phyloP scores from a whole-genome alignment of 2,888 invertebrate genomes.

The Hecatera dysodea region DNA sequence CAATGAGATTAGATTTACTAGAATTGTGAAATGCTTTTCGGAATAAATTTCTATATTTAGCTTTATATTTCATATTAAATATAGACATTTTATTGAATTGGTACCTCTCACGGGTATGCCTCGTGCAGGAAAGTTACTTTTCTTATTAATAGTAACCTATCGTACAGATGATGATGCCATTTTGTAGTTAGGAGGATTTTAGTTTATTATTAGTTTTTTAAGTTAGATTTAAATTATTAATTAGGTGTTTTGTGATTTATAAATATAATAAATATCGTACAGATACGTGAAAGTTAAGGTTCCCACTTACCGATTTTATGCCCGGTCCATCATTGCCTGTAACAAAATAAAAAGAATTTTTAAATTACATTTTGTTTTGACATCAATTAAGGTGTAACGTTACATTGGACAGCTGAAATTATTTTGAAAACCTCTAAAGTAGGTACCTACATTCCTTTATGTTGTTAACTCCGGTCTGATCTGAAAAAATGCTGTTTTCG shows the following conservation, averaged over 20 bases:
- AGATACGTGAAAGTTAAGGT: neutral
- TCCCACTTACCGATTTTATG: slow-evolving; percentile 64
- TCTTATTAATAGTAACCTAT: neutral
- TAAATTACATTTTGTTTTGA: slow-evolving; percentile 3
- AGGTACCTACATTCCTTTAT: too few relatives aligned
- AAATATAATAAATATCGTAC: too few relatives aligned
- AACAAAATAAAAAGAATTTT: slow-evolving; percentile 56
- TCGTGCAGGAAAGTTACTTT: slow-evolving; percentile 1
- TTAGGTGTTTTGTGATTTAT: too few relatives aligned
- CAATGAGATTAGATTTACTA: slow-evolving; percentile 6
- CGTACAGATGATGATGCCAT: too few relatives aligned
- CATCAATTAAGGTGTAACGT: too few relatives aligned
- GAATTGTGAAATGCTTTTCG: slow-evolving; percentile 15
- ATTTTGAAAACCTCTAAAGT: too few relatives aligned
- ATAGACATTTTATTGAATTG: slow-evolving; percentile 4
- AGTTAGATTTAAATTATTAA: too few relatives aligned
- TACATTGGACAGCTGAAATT: too few relatives aligned
- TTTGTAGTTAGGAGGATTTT: too few relatives aligned
- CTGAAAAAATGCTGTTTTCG: neutral
- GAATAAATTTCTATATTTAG: neutral
- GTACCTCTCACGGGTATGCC: neutral
- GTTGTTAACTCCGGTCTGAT: neutral
- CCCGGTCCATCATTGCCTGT: slow-evolving; percentile 63
- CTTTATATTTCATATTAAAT: slow-evolving; percentile 1
- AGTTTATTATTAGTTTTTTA: too few relatives aligned